Base-by-base conservation (phyloP, 2,888 invertebrate genomes). In the Operophtera brumata region DNA sequence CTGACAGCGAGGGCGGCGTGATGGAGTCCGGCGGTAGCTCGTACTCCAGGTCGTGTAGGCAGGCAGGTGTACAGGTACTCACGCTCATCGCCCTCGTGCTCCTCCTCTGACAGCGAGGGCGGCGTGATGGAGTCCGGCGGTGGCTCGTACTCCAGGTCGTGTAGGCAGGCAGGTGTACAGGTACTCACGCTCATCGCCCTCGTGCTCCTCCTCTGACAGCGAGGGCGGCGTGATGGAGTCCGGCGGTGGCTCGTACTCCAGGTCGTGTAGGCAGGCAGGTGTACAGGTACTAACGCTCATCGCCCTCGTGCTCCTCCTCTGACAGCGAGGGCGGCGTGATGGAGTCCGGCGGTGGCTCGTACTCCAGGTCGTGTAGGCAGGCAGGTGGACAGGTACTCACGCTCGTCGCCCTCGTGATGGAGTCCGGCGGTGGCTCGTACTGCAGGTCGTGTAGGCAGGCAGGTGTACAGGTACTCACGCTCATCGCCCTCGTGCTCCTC, bases 301-400 rank as follows among this genome's bases (percentile, higher is more conserved):
- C 59, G 39, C 71, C 68, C 62, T 75, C 80, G 41, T 57, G 74
- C 53, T 75, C 82, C 35, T 53, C 73, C 75, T 26, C 64, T 67
- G 52, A 62, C 59, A 35, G 14, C 30, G 51, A 51, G 30, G 44
- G 44, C 40, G 51, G 56, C 51, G 56, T 56, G 11, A 47, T 6
- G 28, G 55, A 56, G 10, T 56, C 54, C 5, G 58, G 37, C 39
- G 42, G 42, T 43, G 10, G n/a, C n/a, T n/a, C 42, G 32, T 28
- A 0, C 45, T 43, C 64, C 66, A n/a, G 61, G 49, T n/a, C n/a
- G n/a, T n/a, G n/a, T n/a, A n/a, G n/a, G n/a, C n/a, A n/a, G n/a
- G n/a, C n/a, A n/a, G n/a, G n/a, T n/a, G n/a, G n/a, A n/a, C n/a
- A n/a, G 36, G 14, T 32, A 41, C 52, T 47, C 25, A 47, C 53